Conservation (phyloP, 2,113 vertebrate species). For the Microtus ochrogaster region DNA sequence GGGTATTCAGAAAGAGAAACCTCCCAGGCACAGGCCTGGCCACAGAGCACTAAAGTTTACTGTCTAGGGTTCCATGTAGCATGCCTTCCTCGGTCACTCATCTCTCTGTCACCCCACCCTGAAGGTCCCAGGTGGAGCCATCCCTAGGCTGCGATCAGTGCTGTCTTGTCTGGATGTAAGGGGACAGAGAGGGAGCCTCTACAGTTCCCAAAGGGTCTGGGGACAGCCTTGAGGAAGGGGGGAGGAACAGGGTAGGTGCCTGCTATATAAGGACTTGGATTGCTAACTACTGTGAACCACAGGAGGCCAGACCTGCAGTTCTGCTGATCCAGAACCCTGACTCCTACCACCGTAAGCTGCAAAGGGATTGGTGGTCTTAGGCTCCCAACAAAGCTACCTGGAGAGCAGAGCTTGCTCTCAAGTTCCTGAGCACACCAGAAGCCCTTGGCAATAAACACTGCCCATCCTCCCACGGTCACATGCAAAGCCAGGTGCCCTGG, state of each 20-base stretch:
- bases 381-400: background rate
- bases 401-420: background rate
- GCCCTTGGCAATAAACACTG: background rate
- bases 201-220: background rate
- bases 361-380: background rate
- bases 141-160: background rate
- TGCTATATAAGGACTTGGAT: background rate
- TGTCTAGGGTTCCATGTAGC: background rate
- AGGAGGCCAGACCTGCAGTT: background rate
- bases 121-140: too few species aligned
- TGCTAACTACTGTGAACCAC: too few species aligned
- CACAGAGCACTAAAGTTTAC: background rate
- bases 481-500: too few species aligned
- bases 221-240: background rate
- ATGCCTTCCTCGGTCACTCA: background rate
- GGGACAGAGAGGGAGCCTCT: background rate
- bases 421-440: background rate
- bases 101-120: fast-evolving
- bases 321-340: background rate
- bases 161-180: background rate
- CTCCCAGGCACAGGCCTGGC: background rate
- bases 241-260: background rate
- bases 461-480: background rate
- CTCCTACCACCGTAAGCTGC: background rate
- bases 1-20: background rate